Evolutionary conservation across 2,113 vertebrate genomes (phyloP).

Genomic region (Nettapus auritus): DNA sequence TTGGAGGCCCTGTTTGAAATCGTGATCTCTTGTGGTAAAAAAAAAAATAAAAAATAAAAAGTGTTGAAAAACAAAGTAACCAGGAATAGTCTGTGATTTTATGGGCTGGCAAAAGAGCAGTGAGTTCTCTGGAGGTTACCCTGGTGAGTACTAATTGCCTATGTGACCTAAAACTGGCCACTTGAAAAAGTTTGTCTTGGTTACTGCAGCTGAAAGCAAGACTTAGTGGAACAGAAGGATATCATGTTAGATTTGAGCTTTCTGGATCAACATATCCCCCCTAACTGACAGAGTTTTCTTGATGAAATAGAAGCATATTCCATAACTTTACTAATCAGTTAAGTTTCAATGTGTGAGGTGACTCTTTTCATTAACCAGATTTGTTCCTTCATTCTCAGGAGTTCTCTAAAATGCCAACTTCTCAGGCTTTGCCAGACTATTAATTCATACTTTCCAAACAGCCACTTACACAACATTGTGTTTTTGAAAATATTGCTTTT

Average conservation of each 20-base stretch:
- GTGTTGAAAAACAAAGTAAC: background rate
- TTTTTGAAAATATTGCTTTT: background rate
- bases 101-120: background rate
- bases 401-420: background rate
- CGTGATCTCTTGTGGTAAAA: background rate
- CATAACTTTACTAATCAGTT: background rate
- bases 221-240: background rate
- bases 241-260: background rate
- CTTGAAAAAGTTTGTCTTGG: background rate
- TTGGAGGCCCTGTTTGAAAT: background rate
- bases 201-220: background rate
- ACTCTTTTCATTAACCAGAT: conserved; percentile 18
- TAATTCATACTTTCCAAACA: conserved; percentile 16
- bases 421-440: background rate
- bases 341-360: background rate
- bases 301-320: background rate
- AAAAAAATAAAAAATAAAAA: background rate
- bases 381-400: background rate
- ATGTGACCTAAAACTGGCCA: background rate
- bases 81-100: background rate
- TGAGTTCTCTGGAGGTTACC: background rate
- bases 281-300: background rate
- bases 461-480: background rate
- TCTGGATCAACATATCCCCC: background rate
- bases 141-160: background rate